Conservation (phyloP, 2,113 vertebrate species). For the Pholis gunnellus region DNA sequence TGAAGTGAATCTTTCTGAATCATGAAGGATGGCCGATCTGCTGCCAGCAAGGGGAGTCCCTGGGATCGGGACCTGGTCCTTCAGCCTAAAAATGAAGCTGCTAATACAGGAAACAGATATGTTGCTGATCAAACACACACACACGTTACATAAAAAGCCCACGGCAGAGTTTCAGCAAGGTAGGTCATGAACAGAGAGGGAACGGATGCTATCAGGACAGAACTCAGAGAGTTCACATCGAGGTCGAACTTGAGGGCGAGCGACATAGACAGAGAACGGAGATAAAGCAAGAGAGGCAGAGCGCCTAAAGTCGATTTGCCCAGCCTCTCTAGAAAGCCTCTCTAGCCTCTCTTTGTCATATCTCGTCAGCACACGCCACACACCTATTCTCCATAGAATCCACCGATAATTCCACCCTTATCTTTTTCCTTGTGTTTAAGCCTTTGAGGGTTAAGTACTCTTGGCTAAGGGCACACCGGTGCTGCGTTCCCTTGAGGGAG, state of each 20-base stretch:
- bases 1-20: constrained; percentile 48
- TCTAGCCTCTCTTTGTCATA: constrained; percentile 46
- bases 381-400: constrained; percentile 51
- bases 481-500: constrained; percentile 52
- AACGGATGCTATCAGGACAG: constrained; percentile 25
- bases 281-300: neutral
- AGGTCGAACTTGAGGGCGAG: constrained; percentile 18
- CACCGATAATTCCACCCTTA: constrained; percentile 56
- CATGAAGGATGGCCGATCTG: neutral
- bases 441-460: constrained; percentile 74
- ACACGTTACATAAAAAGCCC: neutral
- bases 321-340: constrained; percentile 50
- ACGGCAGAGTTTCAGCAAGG: constrained; percentile 10
- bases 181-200: constrained; percentile 29
- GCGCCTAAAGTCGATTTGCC: constrained; percentile 30
- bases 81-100: constrained; percentile 36
- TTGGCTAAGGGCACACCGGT: constrained; percentile 44
- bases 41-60: constrained; percentile 22
- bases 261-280: constrained; percentile 2
- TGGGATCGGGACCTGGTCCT: constrained; percentile 24
- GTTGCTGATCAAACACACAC: constrained; percentile 21
- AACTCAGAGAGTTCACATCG: constrained; percentile 25
- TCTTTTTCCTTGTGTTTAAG: constrained; percentile 69
- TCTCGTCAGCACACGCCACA: constrained; percentile 50
- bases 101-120: constrained; percentile 23